A percentile compares a stretch with the other conserved stretches of the same genome.
phyloP scores from a whole-genome alignment of 2,113 vertebrate species.

The Hippocampus zosterae region DNA sequence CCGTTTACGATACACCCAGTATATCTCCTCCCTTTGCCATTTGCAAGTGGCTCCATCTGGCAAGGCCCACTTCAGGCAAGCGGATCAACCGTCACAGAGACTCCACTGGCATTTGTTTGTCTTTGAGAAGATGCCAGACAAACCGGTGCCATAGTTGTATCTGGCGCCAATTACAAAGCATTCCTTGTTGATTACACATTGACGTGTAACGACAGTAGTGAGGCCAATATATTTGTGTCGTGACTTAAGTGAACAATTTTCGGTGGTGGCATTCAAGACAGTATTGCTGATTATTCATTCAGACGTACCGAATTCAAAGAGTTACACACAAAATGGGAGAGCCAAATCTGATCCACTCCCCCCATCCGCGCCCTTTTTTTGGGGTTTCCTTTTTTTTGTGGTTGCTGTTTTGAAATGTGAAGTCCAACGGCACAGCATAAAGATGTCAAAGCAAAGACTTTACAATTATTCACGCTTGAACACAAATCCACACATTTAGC shows the following conservation, averaged over 20 bases:
- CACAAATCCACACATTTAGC: background rate
- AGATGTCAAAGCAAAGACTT: background rate
- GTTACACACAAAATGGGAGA: too few relatives aligned
- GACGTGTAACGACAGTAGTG: background rate
- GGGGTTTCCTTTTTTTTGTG: background rate
- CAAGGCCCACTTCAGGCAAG: conserved; percentile 23
- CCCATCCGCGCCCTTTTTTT: background rate
- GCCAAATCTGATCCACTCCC: background rate
- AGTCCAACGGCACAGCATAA: background rate
- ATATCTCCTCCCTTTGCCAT: background rate
- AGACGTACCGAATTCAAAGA: too few relatives aligned
- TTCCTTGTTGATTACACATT: conserved; percentile 51
- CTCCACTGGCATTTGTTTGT: conserved; percentile 35
- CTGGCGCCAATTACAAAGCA: conserved; percentile 11
- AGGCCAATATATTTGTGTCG: background rate
- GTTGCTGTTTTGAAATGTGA: background rate
- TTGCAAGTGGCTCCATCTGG: conserved; percentile 24
- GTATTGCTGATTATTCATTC: too few relatives aligned
- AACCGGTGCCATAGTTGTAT: conserved; percentile 24
- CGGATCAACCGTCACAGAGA: conserved; percentile 27
- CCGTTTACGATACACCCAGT: conserved; percentile 14
- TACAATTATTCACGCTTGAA: background rate
- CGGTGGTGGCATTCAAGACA: too few relatives aligned
- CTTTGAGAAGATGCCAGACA: conserved; percentile 7
- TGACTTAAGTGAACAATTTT: too few relatives aligned